Base-by-base conservation (phyloP, 2,113 vertebrate genomes). In the Rhinopithecus roxellana region DNA sequence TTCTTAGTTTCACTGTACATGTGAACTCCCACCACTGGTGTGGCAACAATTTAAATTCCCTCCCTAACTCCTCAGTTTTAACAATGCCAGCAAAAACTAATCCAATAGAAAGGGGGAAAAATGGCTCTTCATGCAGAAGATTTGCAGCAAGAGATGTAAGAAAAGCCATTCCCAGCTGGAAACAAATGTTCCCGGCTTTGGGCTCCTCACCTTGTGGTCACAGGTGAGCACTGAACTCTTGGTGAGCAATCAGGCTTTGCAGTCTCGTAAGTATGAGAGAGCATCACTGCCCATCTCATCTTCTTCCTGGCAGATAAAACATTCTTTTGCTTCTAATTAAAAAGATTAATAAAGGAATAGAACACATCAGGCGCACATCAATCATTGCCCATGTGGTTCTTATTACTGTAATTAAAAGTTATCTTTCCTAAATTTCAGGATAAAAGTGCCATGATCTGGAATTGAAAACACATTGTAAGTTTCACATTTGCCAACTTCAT, bases 391-490 rank as follows among this genome's bases (percentile, higher is more conserved):
- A 98, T 99, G 97, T 99, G 99, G 98, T 99, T 99, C 98, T 99
- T 98, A 98, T 99, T 99, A 99, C 83, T 96, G 89, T 98, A 99
- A 99, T 99, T 99, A 99, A 99, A 99, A 99, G 97, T 98, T 99
- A 99, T 98, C 98, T 99, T 97, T 96, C 90, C 95, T 97, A 98
- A 99, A 98, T 98, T 98, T 98, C 74, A 93, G 98, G 98, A 98
- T 97, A 97, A 98, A 98, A 99, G 98, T 99, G 98, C 97, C 98
- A 97, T 67, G 98, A 98, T 98, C 98, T 98, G 85, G 98, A 98
- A 99, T 99, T 99, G 99, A 98, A 99, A 99, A 98, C 99, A 99
- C 95, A 99, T 98, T 98, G 98, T 97, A 98, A 89, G 52, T 95
- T 97, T 93, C 87, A 79, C 82, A 91, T 98, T 97, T 98, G 98